These are phyloP conservation scores for Sipha maydis DNA, from an alignment of 2,888 invertebrate genomes.

Conservation along the genomic window DNA sequence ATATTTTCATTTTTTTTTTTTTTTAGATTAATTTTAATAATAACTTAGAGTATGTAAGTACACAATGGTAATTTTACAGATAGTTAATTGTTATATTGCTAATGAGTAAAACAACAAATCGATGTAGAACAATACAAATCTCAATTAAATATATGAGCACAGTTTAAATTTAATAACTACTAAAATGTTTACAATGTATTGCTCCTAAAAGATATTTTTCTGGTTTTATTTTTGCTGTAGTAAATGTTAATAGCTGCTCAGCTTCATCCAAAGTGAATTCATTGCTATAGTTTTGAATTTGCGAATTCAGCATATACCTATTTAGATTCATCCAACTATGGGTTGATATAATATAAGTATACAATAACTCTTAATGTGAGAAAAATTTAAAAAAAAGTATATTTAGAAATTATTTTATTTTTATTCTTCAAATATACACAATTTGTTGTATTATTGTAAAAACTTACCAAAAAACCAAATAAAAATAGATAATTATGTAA, in stretches of 20 bases:
- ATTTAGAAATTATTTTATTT: too few relatives aligned
- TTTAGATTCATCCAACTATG: too few relatives aligned
- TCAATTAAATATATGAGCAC: background rate
- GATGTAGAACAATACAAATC: background rate
- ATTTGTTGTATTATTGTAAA: background rate
- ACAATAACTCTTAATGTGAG: too few relatives aligned
- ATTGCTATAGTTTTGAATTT: background rate
- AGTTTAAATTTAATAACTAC: background rate
- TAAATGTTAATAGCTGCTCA: background rate
- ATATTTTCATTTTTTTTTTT: too few relatives aligned
- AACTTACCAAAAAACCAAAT: background rate
- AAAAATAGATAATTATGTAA: background rate
- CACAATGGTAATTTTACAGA: too few relatives aligned
- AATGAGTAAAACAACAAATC: background rate
- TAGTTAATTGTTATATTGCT: background rate
- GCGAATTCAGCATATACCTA: too few relatives aligned
- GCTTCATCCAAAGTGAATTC: background rate
- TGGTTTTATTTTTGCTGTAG: background rate
- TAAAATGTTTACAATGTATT: background rate
- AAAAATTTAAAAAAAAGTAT: too few relatives aligned
- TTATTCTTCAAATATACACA: too few relatives aligned
- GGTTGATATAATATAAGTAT: too few relatives aligned
- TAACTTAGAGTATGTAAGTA: too few relatives aligned
- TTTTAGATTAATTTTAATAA: too few relatives aligned
- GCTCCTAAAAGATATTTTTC: background rate